Base-by-base conservation (phyloP, 2,113 vertebrate species). In the Hydrochoerus hydrochaeris region DNA sequence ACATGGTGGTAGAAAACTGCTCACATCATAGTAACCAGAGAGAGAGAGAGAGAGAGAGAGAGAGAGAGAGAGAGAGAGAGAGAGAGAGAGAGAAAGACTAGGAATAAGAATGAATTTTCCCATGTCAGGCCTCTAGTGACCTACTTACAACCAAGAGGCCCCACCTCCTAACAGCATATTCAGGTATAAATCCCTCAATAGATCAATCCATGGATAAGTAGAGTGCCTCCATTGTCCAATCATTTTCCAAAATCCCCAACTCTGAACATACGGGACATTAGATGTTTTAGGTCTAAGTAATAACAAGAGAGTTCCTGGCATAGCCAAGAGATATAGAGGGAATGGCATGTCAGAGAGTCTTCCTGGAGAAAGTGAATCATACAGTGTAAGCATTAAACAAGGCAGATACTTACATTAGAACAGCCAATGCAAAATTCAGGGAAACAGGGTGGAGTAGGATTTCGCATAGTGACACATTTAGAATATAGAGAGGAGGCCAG, bases 281-380 rank as follows among this genome's bases (percentile, higher is more conserved):
- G 65, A 67, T 67, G 14, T 67, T 67, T 67, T 67, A 67, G 32
- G 32, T 67, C 13, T 30, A 65, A 65, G 30, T 67, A 35, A 67
- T 35, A 35, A 67, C 13, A 35, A 6, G 19, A 54, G 62, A n/a
- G 0, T 8, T 17, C 3, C 2, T 1, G 10, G 58, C 5, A 0
- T 4, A 85, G 6, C 16, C 7, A 73, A 13, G 41, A 9, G 8
- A 30, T 7, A 19, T 1, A 12, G 57, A 78, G 12, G 11, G 16
- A 16, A 77, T 38, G 32, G 22, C 26, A 49, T 13, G 3, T 67
- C 9, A 49, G 60, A 32, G 38, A 38, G 46, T 81, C 91, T 87
- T 87, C 49, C 28, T 20, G 7, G 46, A 75, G 52, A 38, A 65
- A 62, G n/a, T 7, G 28, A 94, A 63, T 78, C 38, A 52, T 78